Evolutionary conservation across 2,113 vertebrate genomes (phyloP).

Genomic region (Clarias magur): DNA sequence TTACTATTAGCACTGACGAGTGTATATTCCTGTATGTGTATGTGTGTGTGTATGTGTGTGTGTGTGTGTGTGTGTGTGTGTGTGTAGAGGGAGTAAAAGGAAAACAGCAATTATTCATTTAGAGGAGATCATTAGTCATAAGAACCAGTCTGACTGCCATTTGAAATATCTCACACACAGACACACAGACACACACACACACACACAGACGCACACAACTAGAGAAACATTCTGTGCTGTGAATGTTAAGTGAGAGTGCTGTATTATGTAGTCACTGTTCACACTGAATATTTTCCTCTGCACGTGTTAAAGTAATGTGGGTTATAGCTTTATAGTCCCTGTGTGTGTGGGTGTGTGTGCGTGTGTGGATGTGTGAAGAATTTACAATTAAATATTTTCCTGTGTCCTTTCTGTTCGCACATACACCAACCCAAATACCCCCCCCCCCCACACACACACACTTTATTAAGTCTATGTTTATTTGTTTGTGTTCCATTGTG

Average conservation of each 20-base stretch:
- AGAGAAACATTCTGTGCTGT: slow-evolving; percentile 35
- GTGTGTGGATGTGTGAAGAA: slow-evolving; percentile 6
- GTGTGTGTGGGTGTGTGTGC: slow-evolving; percentile 10
- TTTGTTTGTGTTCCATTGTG: slow-evolving; percentile 19
- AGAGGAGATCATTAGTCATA: slow-evolving; percentile 55
- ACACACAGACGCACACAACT: background rate
- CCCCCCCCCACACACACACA: background rate
- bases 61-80: slow-evolving; percentile 36
- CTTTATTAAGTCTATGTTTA: background rate
- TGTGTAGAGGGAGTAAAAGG: slow-evolving; percentile 30
- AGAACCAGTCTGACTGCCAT: slow-evolving; percentile 47
- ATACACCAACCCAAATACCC: too few species aligned
- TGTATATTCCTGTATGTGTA: slow-evolving; percentile 8
- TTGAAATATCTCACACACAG: slow-evolving; percentile 37
- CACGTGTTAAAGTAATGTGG: slow-evolving; percentile 26
- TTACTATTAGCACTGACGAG: slow-evolving; percentile 42
- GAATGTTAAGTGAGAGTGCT: slow-evolving; percentile 35
- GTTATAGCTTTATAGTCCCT: background rate
- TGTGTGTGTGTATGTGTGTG: slow-evolving; percentile 23
- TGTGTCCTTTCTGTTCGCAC: slow-evolving; percentile 12
- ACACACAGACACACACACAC: slow-evolving; percentile 3
- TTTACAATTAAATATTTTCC: slow-evolving; percentile 37
- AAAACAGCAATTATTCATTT: slow-evolving; percentile 58
- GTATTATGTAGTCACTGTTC: slow-evolving; percentile 45
- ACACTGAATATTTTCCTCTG: slow-evolving; percentile 24